Base-by-base conservation (phyloP, 2,888 invertebrate species). In the Heterodera filipjevi region DNA sequence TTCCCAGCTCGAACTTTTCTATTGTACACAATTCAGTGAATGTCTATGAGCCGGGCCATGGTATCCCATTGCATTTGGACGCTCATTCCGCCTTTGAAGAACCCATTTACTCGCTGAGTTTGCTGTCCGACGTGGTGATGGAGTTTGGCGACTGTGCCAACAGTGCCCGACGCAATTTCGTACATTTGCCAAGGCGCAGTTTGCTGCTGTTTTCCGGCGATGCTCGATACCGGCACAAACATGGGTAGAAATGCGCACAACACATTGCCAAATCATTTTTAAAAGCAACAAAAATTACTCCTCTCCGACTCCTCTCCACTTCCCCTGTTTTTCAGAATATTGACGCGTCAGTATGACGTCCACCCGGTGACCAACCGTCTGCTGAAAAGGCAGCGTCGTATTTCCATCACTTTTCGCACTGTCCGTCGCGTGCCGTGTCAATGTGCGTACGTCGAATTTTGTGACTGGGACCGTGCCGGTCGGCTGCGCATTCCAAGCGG, bases 31-130 rank as follows among this genome's bases (percentile, higher is more conserved):
- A 10, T 33, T 32, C 91, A 12, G 89, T 91, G 53, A 91, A 91
- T 84, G 88, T 90, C 77, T 91, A 91, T 83, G 86, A 89, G 70
- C 90, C 91, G 22, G 91, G 91, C 12, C 91, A 91, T 85, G 91
- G 90, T 64, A 98, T 99, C 89, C 97, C 98, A 49, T 92, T 94
- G 0, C 98, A 99, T 90, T 93, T 96, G 32, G 98, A 99, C 89
- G 96, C 95, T 0, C 96, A 96, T 89, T 95, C 95, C 90, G 94
- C 95, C 0, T 99, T 98, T 90, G 93, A 94, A 83, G 93, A 93
- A 87, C 94, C 93, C 2, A 94, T 98, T 81, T 89, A 96, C 39
- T 95, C 95, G 0, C 89, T 98, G 0, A 96, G 96, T 59, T 78
- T 88, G 35, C 79, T 81, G 19, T 84, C 85, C 8, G 86, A 87